A percentile compares a stretch with the other conserved stretches of the same genome.
Conservation (phyloP, 2,797 vertebrate genomes). For the Rousettus madagascariensis region DNA sequence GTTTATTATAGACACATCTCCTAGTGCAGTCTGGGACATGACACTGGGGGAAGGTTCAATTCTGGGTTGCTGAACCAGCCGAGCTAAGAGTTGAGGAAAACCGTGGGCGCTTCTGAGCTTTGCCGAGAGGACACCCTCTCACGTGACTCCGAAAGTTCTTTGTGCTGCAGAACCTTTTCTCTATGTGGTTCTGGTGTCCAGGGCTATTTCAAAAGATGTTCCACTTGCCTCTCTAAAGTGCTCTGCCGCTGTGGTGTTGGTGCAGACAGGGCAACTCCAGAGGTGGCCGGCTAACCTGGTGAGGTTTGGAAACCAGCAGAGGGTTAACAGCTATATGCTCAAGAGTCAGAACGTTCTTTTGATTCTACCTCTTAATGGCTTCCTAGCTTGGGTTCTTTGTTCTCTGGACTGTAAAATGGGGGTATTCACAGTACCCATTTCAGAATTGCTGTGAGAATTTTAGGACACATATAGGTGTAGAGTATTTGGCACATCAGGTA, state of each 20-base stretch:
- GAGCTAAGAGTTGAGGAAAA: background rate
- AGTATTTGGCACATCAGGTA: background rate
- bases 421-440: background rate
- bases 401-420: background rate
- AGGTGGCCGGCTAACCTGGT: background rate
- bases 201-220: background rate
- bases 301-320: background rate
- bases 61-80: background rate
- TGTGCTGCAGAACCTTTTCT: background rate
- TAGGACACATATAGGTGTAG: background rate
- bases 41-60: background rate
- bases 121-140: background rate
- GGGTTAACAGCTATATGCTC: background rate
- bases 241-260: background rate
- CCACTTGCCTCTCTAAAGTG: background rate
- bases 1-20: background rate
- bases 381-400: background rate
- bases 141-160: background rate
- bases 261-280: background rate
- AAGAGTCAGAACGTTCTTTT: background rate
- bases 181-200: background rate
- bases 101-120: background rate
- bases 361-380: background rate
- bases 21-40: background rate
- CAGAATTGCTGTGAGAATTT: background rate